Conservation (phyloP, 2,888 invertebrate genomes). For the Temnothorax unifasciatus region DNA sequence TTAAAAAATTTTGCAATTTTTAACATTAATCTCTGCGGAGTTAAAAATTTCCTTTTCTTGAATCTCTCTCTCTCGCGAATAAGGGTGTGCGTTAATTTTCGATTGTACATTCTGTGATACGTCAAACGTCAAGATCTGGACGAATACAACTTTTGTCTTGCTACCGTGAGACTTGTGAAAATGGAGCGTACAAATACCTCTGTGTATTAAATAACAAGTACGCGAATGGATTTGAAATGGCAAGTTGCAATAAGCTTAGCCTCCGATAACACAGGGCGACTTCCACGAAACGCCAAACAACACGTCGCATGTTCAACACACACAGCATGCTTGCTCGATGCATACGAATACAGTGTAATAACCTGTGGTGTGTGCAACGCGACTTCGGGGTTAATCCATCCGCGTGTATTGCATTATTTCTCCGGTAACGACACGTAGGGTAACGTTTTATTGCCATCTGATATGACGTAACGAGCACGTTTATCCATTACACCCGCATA, state of each 20-base stretch:
- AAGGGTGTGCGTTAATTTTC: background rate
- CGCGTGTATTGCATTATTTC: slow-evolving; percentile 48
- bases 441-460: slow-evolving; percentile 17
- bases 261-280: slow-evolving; percentile 49
- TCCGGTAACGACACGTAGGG: slow-evolving; percentile 33
- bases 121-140: background rate
- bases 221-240: slow-evolving; percentile 47
- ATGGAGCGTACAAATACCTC: slow-evolving; percentile 20
- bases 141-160: background rate
- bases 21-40: background rate
- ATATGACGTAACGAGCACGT: background rate
- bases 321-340: slow-evolving; percentile 18
- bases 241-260: slow-evolving; percentile 37
- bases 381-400: slow-evolving; percentile 62
- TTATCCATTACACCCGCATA: background rate
- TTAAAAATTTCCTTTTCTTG: background rate
- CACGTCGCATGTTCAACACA: slow-evolving; percentile 51
- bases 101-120: background rate
- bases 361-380: slow-evolving; percentile 45
- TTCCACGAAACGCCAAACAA: slow-evolving; percentile 55
- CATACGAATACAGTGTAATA: slow-evolving; percentile 50
- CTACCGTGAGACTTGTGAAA: background rate
- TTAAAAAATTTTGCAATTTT: background rate
- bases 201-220: slow-evolving; percentile 34
- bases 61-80: background rate